Evolutionary conservation across 2,888 invertebrate species (phyloP), one percentile per base, ranked within the genome.

Genomic region (Morinoia aosen): DNA sequence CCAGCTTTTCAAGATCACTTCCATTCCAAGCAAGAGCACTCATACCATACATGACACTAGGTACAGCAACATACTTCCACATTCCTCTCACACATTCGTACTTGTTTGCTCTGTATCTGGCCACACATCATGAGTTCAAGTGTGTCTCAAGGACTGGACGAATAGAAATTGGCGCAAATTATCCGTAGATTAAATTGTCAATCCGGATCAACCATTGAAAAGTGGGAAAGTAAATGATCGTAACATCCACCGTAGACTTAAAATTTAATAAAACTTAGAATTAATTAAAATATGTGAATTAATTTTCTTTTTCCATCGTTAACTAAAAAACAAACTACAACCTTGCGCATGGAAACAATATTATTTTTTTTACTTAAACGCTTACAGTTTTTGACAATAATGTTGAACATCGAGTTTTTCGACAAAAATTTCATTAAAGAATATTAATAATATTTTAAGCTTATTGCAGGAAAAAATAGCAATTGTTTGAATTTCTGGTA

Each of bases 201-300:
- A 25, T 76, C 25, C 25, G 76, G 76, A 1, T 76, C 76, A 25
- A 25, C 16, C 14, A 90, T 90, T 90, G 5, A 90, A 90, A 39
- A 90, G 16, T 4, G 48, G 90, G 39, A 39, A 90, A 90, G 40
- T 90, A 90, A 90, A 90, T 90, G 14, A 40, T 90, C 11, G 90
- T 40, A 48, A 90, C 90, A 48, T 48, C 40, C 90, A 90, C 90
- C 90, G 90, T 90, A 90, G 90, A 90, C 90, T 90, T 90, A 90
- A 90, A 90, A 90, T 90, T 76, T 76, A 76, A 25, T 76, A 33
- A 10, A 25, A 16, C 33, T 10, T 76, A 33, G 25, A 76, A 16
- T 19, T 76, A 16, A 12, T 19, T 33, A 76, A 25, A 76, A 33
- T 76, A 76, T 76, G 25, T 33, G 8, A 76, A 33, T 2, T 2